Conservation (phyloP, 2,888 invertebrate genomes). For the Charanyca ferruginea region DNA sequence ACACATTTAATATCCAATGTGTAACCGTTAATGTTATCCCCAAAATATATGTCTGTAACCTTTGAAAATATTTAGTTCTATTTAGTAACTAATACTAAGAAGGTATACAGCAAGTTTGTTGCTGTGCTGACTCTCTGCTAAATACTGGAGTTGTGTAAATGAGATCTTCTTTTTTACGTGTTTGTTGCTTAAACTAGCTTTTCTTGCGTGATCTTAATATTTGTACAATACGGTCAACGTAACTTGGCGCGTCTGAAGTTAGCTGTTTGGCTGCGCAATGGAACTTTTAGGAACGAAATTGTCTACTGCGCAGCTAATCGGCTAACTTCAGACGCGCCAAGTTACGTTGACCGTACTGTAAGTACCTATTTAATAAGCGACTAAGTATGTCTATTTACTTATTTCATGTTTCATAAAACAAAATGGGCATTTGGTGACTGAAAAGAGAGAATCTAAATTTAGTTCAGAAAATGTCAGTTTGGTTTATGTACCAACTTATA, state of each 20-base stretch:
- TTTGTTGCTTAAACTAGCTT: background rate
- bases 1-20: too few relatives aligned
- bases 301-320: too few relatives aligned
- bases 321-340: too few relatives aligned
- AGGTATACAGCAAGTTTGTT: background rate
- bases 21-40: background rate
- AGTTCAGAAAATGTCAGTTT: background rate
- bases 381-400: background rate
- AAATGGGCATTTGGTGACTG: constrained; percentile 11
- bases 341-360: too few relatives aligned
- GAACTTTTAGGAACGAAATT: too few relatives aligned
- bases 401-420: background rate
- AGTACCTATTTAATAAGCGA: background rate
- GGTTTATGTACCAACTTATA: background rate
- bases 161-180: background rate
- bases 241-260: too few relatives aligned
- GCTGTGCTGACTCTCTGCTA: background rate
- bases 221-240: too few relatives aligned
- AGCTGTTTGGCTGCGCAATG: too few relatives aligned
- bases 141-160: background rate
- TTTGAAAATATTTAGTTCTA: too few relatives aligned
- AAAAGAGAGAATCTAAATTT: constrained; percentile 18
- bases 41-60: too few relatives aligned
- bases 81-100: too few relatives aligned
- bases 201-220: background rate